phyloP scores from a whole-genome alignment of 2,797 vertebrate genomes.

The Cercopithecus mitis region DNA sequence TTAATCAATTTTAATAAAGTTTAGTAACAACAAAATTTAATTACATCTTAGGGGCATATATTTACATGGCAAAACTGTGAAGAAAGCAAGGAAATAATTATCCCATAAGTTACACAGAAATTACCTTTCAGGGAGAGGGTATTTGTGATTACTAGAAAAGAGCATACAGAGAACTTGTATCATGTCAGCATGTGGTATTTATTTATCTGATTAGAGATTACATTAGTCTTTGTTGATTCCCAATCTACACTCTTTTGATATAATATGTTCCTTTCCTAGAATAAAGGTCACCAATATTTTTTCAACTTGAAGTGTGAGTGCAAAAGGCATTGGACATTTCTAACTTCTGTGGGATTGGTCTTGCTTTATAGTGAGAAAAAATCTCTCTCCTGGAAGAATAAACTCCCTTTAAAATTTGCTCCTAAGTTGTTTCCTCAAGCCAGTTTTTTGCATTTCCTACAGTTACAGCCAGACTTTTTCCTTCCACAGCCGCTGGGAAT shows the following conservation, averaged over 20 bases:
- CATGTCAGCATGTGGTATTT: background rate
- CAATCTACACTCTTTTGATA: background rate
- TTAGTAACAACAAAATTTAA: background rate
- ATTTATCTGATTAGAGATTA: background rate
- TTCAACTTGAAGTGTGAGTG: background rate
- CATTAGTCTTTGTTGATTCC: background rate
- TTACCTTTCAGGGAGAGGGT: background rate
- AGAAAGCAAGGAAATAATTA: background rate
- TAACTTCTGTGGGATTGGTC: background rate
- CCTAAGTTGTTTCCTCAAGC: background rate
- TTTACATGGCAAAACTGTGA: background rate
- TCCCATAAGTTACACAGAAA: background rate
- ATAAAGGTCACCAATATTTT: background rate
- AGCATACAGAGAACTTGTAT: accelerated
- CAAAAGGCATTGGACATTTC: background rate
- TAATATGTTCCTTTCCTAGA: background rate
- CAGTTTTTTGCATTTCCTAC: background rate
- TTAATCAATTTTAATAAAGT: background rate
- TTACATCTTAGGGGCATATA: background rate
- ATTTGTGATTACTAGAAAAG: background rate
- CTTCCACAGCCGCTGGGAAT: background rate
- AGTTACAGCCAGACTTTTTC: background rate
- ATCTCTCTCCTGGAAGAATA: background rate
- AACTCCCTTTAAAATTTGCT: background rate
- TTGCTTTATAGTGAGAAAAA: background rate